Evolutionary conservation across 2,113 vertebrate genomes (phyloP).

Genomic region (Nerophis ophidion): DNA sequence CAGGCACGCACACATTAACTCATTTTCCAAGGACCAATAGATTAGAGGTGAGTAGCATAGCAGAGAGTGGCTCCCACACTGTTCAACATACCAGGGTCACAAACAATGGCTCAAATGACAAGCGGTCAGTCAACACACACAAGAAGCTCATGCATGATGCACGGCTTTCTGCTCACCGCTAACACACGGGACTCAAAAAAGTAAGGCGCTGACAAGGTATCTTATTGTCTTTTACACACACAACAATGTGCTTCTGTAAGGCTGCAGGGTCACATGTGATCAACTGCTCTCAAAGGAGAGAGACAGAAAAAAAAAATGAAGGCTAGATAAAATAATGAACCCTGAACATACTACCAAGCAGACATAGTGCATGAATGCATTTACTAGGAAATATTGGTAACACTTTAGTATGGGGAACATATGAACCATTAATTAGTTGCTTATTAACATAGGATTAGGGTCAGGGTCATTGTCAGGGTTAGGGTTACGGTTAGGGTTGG

Average conservation of each 20-base stretch:
- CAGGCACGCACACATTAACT: no score
- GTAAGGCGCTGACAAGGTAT: background rate
- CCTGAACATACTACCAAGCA: no score
- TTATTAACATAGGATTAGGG: no score
- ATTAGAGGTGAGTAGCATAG: slow-evolving; percentile 28
- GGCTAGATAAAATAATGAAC: no score
- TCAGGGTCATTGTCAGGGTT: no score
- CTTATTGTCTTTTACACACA: background rate
- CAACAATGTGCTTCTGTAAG: slow-evolving; percentile 12
- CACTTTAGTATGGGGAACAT: no score
- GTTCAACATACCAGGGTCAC: slow-evolving; percentile 25
- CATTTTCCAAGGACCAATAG: slow-evolving; percentile 14
- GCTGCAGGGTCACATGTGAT: slow-evolving; percentile 33
- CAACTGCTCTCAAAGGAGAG: background rate
- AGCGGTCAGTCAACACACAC: slow-evolving; percentile 15
- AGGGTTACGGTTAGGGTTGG: no score
- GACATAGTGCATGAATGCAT: background rate
- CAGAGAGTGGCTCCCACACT: slow-evolving; percentile 42
- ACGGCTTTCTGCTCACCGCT: background rate
- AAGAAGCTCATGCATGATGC: slow-evolving; percentile 8
- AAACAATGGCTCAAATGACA: slow-evolving; percentile 45
- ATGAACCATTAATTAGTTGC: no score
- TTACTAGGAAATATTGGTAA: no score
- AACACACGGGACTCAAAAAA: slow-evolving; percentile 4
- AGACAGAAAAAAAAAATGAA: background rate